Percentiles rank a stretch among this genome's conserved stretches.
Conservation (phyloP, 1,140 invertebrate species). For the Drosophila punjabiensis region DNA sequence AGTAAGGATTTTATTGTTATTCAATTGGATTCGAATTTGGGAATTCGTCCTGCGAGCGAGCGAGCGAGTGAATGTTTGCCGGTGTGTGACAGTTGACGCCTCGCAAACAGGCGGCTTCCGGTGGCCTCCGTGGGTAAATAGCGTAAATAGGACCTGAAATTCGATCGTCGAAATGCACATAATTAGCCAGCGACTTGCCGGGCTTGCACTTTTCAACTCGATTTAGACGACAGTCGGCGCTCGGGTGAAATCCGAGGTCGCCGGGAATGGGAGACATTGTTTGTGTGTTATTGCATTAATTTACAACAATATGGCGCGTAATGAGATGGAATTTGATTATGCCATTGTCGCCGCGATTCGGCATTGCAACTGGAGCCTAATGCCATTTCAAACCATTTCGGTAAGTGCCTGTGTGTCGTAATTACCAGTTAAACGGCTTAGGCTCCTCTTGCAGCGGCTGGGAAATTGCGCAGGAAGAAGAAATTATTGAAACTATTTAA, state of each 20-base stretch:
- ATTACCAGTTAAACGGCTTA: conserved; percentile 73
- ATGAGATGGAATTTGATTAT: conserved; percentile 82
- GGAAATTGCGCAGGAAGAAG: background rate
- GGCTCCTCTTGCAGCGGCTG: conserved; percentile 50
- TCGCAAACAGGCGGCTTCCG: conserved; percentile 72
- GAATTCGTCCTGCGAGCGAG: conserved; percentile 13
- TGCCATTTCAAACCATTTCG: conserved; percentile 13
- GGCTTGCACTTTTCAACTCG: conserved; percentile 55
- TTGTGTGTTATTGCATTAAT: conserved; percentile 82
- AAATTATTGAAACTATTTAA: background rate
- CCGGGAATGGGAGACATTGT: conserved; percentile 73
- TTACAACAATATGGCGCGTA: conserved; percentile 82
- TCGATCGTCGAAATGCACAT: conserved; percentile 55
- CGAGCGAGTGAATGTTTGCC: conserved; percentile 26
- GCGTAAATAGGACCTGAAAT: conserved; percentile 56
- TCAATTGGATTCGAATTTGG: conserved; percentile 84
- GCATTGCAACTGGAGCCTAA: conserved; percentile 52
- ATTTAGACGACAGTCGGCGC: conserved; percentile 28
- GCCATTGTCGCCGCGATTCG: conserved; percentile 48
- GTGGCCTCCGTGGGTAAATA: conserved; percentile 31
- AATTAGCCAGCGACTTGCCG: conserved; percentile 73
- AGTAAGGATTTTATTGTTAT: conserved; percentile 82
- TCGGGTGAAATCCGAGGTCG: conserved; percentile 69
- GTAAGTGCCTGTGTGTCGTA: conserved; percentile 62
- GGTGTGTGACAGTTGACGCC: conserved; percentile 81